phyloP scores from a whole-genome alignment of 2,113 vertebrate species.

The Anthoscopus minutus region DNA sequence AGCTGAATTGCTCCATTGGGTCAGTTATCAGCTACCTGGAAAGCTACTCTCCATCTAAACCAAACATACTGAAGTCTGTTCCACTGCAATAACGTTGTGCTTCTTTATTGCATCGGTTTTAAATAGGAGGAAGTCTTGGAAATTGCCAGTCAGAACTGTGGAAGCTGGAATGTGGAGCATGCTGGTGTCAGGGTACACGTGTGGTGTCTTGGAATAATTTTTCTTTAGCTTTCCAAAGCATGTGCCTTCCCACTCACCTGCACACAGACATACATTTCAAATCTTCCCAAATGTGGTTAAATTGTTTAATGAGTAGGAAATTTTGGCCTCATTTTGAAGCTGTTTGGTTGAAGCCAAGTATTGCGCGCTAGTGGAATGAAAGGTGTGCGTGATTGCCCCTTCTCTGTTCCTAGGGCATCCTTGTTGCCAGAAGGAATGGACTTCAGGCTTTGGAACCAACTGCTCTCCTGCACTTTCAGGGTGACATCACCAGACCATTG shows the following conservation, averaged over 20 bases:
- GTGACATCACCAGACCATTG: neutral
- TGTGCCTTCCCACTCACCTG: neutral
- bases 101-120: neutral
- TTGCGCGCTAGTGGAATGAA: fast-evolving
- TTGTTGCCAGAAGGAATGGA: neutral
- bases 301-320: neutral
- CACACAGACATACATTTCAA: neutral
- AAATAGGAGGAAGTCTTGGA: neutral
- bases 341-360: neutral
- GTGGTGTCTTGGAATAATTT: neutral
- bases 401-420: neutral
- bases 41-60: neutral
- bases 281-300: neutral
- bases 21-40: neutral
- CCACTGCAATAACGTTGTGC: neutral
- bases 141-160: neutral
- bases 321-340: neutral
- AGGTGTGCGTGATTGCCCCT: neutral
- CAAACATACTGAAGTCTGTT: neutral
- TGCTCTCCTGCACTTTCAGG: neutral
- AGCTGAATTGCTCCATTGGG: neutral
- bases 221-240: neutral
- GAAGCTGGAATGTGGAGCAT: neutral
- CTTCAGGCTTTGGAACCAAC: neutral
- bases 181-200: neutral